A percentile compares a stretch with the other conserved stretches of the same genome.
Conservation (phyloP, 53 echinoderm and acorn worm genomes). For the Actinopyga echinites region DNA sequence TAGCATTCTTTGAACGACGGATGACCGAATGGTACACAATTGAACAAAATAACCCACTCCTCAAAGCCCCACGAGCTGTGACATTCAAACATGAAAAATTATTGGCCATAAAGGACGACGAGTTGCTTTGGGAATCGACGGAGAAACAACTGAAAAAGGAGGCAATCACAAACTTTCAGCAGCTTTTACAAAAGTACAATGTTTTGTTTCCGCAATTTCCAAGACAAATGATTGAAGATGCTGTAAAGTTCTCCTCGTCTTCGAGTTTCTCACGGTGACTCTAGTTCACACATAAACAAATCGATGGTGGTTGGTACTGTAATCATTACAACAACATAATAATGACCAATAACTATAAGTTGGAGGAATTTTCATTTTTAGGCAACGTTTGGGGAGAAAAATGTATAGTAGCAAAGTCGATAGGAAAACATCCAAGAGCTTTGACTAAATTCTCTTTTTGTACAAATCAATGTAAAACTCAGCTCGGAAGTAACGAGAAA, state of each 20-base stretch:
- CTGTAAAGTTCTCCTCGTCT: neutral
- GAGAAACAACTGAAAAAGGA: neutral
- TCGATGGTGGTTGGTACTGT: no score
- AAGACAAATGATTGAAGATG: neutral
- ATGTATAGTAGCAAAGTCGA: no score
- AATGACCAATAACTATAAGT: no score
- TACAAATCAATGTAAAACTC: no score
- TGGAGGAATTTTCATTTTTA: no score
- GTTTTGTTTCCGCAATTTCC: conserved; percentile 16
- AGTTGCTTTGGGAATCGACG: neutral
- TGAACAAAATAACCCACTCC: neutral
- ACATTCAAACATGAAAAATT: neutral
- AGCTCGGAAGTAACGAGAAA: no score
- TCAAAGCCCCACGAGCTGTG: conserved; percentile 14
- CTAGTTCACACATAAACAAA: no score
- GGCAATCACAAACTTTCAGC: neutral
- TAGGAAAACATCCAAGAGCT: no score
- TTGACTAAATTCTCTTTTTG: no score
- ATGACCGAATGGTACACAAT: conserved; percentile 19
- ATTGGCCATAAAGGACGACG: conserved; percentile 24
- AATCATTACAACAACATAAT: no score
- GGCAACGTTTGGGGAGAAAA: no score
- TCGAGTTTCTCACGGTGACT: no score
- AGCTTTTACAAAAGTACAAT: neutral
- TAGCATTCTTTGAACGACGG: neutral